These are phyloP conservation scores for Ciconia nigra DNA, from an alignment of 2,797 vertebrate genomes.

Conservation along the genomic window DNA sequence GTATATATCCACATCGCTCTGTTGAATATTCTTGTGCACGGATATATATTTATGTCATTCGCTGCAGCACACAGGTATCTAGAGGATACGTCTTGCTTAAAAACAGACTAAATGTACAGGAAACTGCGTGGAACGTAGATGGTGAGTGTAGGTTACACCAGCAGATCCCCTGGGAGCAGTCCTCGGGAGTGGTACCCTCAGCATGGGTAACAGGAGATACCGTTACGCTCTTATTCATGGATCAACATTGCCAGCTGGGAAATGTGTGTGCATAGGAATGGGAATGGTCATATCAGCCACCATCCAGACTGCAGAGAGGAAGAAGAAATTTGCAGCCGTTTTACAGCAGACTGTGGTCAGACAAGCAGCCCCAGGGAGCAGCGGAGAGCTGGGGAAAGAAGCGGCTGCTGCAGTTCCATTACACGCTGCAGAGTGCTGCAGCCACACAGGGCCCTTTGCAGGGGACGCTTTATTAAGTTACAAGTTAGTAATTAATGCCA, in stretches of 20 bases:
- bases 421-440: neutral
- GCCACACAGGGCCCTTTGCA: conserved; percentile 4
- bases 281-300: neutral
- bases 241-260: neutral
- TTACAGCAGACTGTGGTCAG: neutral
- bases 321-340: neutral
- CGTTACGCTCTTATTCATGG: neutral
- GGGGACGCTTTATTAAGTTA: conserved; percentile 4
- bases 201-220: neutral
- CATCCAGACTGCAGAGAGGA: neutral
- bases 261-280: neutral
- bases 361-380: neutral
- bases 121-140: neutral
- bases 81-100: neutral
- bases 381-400: neutral
- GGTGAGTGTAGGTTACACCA: neutral
- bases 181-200: neutral
- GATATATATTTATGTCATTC: neutral
- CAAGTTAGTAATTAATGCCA: conserved; percentile 38
- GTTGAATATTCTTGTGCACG: neutral
- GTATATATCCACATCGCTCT: neutral
- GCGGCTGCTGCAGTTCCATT: neutral
- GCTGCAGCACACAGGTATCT: neutral
- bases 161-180: fast-evolving
- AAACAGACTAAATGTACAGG: neutral